Base-by-base conservation (phyloP, 2,888 invertebrate species). In the Phortica okadai region DNA sequence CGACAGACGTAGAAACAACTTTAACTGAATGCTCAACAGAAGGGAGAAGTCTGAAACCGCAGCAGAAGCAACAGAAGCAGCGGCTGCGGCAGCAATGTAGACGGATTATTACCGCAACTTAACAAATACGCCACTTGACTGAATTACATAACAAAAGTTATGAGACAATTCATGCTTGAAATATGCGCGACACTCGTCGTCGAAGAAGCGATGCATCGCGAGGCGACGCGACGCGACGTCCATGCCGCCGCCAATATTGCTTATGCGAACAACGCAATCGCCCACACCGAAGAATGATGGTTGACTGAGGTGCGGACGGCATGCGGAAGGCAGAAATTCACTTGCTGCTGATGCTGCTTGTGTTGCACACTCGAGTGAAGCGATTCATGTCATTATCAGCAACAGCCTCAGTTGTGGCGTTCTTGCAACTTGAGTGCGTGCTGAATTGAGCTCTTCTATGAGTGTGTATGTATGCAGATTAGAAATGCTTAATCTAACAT, bases 101-200 rank as follows among this genome's bases (percentile, higher is more conserved):
- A 14, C 1, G 50, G 50, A 50, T 11, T 50, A 11, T 8, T 50
- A 11, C 50, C 50, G 14, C 50, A 11, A 14, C 50, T 50, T 50
- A 11, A 14, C 10, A 50, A 50, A 8, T 50, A 6, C 50, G 50
- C 14, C 25, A 25, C 62, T 62, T 84, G 86, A 85, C 84, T 84
- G 84, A 78, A 85, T 85, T 85, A 81, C 84, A 86, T 85, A 83
- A 86, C 85, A 83, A 83, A 84, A 83, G 82, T 85, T 85, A 80
- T 83, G 86, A 86, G 78, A 83, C 85, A 84, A 85, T 86, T 86
- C 86, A 85, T 85, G 85, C 84, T 81, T 86, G 84, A 86, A 86
- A 85, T 82, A 83, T 85, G 85, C 25, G 74, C 59, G 70, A 73
- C 73, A 79, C 77, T 78, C 76, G 59, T 21, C 7, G 59, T n/a